Base-by-base conservation (phyloP, 2,113 vertebrate genomes). In the Austrofundulus limnaeus region DNA sequence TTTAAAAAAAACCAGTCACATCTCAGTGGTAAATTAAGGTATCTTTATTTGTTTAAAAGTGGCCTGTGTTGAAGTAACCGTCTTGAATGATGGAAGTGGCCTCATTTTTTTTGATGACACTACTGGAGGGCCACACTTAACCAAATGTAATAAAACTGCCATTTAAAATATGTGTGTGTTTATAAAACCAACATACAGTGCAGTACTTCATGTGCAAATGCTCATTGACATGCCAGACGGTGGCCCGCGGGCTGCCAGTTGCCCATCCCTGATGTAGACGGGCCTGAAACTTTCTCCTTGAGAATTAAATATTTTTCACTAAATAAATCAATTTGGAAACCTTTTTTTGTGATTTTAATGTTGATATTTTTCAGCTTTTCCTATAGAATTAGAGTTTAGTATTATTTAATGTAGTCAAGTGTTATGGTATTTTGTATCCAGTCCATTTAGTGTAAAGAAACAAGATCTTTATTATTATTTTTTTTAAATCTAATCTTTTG, bases 401-500 rank as follows among this genome's bases (percentile, higher is more conserved):
- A 3, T 21, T 20, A 23, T 9, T 34, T 10, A 12, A 10, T 48
- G 46, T 48, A 21, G 1, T 48, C 19, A 20, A 11, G n/a, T 3
- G 8, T 47, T 20, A 19, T 47, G 10, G 20, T 52, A 1, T 67
- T 67, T 65, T 65, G 24, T 17, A 46, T 43, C 25, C 17, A 58
- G 24, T 28, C 51, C 39, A 37, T 66, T 66, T 68, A 34, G 10
- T 65, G 24, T 49, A 17, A 19, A 12, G 49, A 45, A 24, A 42
- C 37, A 64, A n/a, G 49, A 17, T n/a, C 9, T 72, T 28, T 16
- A 13, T 67, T 69, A 62, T 42, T 62, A n/a, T n/a, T n/a, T n/a
- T n/a, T n/a, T n/a, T n/a, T n/a, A n/a, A n/a, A n/a, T n/a, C n/a
- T 56, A 54, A 45, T 77, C 23, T 64, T 94, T 89, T 89, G 91